These are phyloP conservation scores for Phlogophora meticulosa DNA, from an alignment of 2,888 invertebrate species.

Conservation along the genomic window DNA sequence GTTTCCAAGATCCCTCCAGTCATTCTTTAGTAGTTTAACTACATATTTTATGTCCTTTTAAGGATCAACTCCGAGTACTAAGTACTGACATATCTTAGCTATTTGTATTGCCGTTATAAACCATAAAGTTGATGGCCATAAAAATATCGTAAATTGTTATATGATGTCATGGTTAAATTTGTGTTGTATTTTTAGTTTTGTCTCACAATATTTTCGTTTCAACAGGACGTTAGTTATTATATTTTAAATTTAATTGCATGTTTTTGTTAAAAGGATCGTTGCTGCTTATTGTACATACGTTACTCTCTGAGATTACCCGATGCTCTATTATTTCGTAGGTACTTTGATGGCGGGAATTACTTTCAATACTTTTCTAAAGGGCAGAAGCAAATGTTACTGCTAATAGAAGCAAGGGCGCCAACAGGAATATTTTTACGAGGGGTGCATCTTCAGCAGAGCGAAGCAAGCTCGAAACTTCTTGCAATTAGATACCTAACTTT, in stretches of 20 bases:
- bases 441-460: too few species aligned
- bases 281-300: slow-evolving; percentile 27
- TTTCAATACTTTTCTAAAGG: neutral
- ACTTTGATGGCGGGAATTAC: slow-evolving; percentile 1
- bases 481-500: too few species aligned
- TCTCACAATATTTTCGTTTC: slow-evolving; percentile 31
- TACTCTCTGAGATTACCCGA: slow-evolving; percentile 9
- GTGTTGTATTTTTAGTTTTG: slow-evolving; percentile 40
- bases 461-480: too few species aligned
- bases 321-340: neutral
- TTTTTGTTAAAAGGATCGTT: slow-evolving; percentile 11
- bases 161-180: slow-evolving; percentile 42
- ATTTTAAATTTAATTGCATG: slow-evolving; percentile 24
- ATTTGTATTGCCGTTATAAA: slow-evolving; percentile 18
- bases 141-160: slow-evolving; percentile 38
- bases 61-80: slow-evolving; percentile 10
- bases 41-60: slow-evolving; percentile 54
- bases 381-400: neutral
- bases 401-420: too few species aligned
- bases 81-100: slow-evolving; percentile 20
- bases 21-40: slow-evolving; percentile 16
- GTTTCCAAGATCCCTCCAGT: slow-evolving; percentile 6
- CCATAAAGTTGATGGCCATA: slow-evolving; percentile 42
- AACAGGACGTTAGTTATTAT: slow-evolving; percentile 20
- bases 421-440: too few species aligned